These are phyloP conservation scores for Trachemys scripta DNA, from an alignment of 2,113 vertebrate species.

Conservation along the genomic window DNA sequence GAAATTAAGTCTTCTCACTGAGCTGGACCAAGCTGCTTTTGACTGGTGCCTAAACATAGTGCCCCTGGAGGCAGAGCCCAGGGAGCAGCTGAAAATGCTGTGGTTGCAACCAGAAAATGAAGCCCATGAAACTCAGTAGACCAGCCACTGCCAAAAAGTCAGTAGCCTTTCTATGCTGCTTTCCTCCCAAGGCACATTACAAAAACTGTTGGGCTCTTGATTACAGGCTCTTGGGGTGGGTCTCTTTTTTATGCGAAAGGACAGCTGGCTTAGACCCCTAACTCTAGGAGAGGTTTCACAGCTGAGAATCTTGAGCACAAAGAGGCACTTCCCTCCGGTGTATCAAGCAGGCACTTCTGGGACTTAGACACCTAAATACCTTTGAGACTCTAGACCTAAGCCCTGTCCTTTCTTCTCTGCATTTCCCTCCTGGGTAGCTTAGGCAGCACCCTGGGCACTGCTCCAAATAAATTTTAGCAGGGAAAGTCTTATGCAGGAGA, in stretches of 20 bases:
- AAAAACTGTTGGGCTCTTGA: neutral
- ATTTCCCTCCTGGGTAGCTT: neutral
- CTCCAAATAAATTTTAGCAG: neutral
- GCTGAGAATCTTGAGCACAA: neutral
- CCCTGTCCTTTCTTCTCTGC: neutral
- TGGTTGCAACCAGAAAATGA: fast-evolving
- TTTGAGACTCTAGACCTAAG: neutral
- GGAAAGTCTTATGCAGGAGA: neutral
- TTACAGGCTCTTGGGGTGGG: neutral
- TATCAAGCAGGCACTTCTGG: neutral
- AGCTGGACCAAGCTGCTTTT: neutral
- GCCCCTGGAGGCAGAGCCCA: neutral
- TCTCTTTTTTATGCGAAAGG: neutral
- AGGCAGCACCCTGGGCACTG: neutral
- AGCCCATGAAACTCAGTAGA: neutral
- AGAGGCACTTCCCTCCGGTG: fast-evolving
- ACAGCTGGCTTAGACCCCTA: neutral
- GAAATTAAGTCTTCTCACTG: neutral
- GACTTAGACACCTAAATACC: neutral
- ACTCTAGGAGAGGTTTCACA: neutral
- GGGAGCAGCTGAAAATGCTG: neutral
- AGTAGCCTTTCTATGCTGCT: no score
- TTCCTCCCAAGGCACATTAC: fast-evolving
- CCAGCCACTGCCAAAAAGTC: neutral
- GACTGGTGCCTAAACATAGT: neutral